Percentiles rank a stretch among this genome's conserved stretches.
These are phyloP conservation scores for Scaptomyza tumidula DNA, from an alignment of 2,888 invertebrate genomes.

Conservation along the genomic window DNA sequence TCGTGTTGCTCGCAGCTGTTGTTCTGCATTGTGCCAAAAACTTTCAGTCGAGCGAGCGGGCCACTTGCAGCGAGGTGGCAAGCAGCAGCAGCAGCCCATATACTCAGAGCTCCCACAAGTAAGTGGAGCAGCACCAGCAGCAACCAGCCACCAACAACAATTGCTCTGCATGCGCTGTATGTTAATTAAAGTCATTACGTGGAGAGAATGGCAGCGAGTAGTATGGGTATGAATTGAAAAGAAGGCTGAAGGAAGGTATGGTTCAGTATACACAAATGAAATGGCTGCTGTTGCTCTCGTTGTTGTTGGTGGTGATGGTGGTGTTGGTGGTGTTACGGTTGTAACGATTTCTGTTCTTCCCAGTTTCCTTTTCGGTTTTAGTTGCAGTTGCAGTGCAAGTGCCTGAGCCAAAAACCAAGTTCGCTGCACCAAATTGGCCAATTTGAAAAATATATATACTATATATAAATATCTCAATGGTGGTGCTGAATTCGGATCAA, in stretches of 20 bases:
- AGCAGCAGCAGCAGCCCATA: constrained; percentile 1
- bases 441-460: constrained; percentile 54
- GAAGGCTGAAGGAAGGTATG: neutral
- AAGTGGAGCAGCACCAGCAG: constrained; percentile 8
- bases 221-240: neutral
- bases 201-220: constrained; percentile 39
- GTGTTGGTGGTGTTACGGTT: neutral
- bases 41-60: constrained; percentile 55
- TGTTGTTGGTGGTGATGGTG: neutral
- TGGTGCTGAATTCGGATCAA: constrained; percentile 38
- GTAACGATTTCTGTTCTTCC: constrained; percentile 4
- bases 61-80: constrained; percentile 28
- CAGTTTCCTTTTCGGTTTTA: constrained; percentile 8
- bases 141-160: constrained; percentile 7
- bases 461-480: constrained; percentile 50
- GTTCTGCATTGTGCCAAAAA: constrained; percentile 34
- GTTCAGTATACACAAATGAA: constrained; percentile 41
- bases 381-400: constrained; percentile 20
- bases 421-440: constrained; percentile 58
- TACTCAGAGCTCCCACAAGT: constrained; percentile 2
- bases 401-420: neutral
- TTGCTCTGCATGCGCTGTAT: constrained; percentile 42
- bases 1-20: constrained; percentile 16
- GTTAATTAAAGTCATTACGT: constrained; percentile 73
- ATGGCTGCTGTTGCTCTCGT: constrained; percentile 5